Evolutionary conservation across 2,113 vertebrate genomes (phyloP).

Genomic region (Cromileptes altivelis): DNA sequence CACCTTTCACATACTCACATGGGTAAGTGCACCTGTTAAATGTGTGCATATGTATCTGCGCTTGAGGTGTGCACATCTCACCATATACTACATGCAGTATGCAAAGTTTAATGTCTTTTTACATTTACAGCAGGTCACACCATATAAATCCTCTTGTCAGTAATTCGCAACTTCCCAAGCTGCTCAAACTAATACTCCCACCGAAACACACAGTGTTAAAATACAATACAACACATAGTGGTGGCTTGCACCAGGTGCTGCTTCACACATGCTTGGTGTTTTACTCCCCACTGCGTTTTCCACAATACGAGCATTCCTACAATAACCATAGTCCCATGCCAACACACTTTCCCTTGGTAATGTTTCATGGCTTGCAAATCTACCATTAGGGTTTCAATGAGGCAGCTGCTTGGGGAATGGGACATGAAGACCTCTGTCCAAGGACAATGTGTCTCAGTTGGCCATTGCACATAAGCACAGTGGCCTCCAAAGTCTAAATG

Average conservation of each 20-base stretch:
- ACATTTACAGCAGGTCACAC: slow-evolving; percentile 27
- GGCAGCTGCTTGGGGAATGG: slow-evolving; percentile 69
- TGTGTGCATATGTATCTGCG: background rate
- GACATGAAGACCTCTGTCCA: slow-evolving; percentile 54
- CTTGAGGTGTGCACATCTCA: background rate
- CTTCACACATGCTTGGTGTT: slow-evolving; percentile 76
- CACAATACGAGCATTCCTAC: slow-evolving; percentile 62
- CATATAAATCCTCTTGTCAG: slow-evolving; percentile 33
- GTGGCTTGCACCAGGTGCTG: slow-evolving; percentile 81
- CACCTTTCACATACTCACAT: slow-evolving; percentile 31
- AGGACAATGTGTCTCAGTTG: slow-evolving; percentile 66
- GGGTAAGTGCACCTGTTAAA: slow-evolving; percentile 25
- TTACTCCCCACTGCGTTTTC: slow-evolving; percentile 65
- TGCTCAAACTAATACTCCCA: slow-evolving; percentile 74
- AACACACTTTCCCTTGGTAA: slow-evolving; percentile 80
- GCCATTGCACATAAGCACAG: slow-evolving; percentile 40
- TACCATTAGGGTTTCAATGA: slow-evolving; percentile 56
- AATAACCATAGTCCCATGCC: slow-evolving; percentile 83
- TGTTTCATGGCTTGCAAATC: slow-evolving; percentile 81
- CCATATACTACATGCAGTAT: background rate
- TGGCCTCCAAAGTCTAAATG: slow-evolving; percentile 66
- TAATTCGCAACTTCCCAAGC: slow-evolving; percentile 22
- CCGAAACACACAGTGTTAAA: slow-evolving; percentile 41
- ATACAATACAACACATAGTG: background rate
- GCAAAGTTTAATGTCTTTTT: slow-evolving; percentile 20